Evolutionary conservation across 2,888 invertebrate genomes (phyloP).

Genomic region (Drosophila mimetica): DNA sequence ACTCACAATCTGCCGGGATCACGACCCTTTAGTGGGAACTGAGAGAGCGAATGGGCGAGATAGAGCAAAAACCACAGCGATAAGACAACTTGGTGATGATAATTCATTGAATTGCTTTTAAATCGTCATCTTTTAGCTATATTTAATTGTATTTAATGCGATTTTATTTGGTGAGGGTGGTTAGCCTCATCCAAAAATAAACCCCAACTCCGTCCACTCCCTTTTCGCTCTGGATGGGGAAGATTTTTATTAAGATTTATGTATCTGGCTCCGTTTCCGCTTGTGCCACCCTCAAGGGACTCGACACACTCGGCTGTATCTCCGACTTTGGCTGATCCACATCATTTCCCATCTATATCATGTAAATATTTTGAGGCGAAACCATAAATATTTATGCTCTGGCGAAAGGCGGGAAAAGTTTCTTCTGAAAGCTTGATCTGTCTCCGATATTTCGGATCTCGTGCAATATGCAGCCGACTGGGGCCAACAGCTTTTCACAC

Average conservation of each 20-base stretch:
- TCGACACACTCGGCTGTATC: constrained; percentile 21
- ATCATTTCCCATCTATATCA: constrained; percentile 24
- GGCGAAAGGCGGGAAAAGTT: constrained; percentile 33
- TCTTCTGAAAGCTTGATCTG: constrained; percentile 16
- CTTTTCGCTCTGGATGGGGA: constrained; percentile 1
- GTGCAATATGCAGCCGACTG: constrained; percentile 40
- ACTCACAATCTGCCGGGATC: constrained; percentile 35
- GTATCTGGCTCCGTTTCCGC: constrained; percentile 24
- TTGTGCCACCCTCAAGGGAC: constrained; percentile 6
- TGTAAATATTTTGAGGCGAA: constrained; percentile 65
- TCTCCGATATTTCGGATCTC: constrained; percentile 3
- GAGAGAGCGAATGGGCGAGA: constrained; percentile 7
- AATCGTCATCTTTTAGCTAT: constrained; percentile 16
- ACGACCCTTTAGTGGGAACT: constrained; percentile 11
- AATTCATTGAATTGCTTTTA: constrained; percentile 21
- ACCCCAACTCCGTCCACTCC: constrained; percentile 6
- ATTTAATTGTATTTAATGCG: constrained; percentile 40
- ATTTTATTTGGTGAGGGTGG: constrained; percentile 13
- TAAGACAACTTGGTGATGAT: constrained; percentile 15
- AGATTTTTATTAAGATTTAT: constrained; percentile 61
- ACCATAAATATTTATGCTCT: constrained; percentile 66
- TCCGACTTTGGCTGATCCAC: constrained; percentile 9
- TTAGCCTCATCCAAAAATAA: constrained; percentile 27
- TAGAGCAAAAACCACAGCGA: constrained; percentile 3
- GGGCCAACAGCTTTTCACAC: constrained; percentile 49